A percentile compares a stretch with the other conserved stretches of the same genome.
Conservation (phyloP, 2,113 vertebrate genomes). For the Noturus placidus region DNA sequence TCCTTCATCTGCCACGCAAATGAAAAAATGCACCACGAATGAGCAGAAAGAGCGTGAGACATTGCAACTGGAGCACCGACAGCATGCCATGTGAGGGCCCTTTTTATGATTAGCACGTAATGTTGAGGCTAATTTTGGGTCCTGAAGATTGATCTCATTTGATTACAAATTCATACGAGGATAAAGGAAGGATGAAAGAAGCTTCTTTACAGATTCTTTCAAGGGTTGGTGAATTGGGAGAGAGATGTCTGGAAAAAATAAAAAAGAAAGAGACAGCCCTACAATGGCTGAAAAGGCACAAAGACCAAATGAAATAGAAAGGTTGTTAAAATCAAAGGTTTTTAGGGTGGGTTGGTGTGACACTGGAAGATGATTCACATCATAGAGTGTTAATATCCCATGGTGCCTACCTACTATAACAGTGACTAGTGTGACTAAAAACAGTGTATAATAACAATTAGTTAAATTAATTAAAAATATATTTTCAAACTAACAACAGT, state of each 20-base stretch:
- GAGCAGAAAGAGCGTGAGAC: conserved; percentile 2
- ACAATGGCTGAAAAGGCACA: conserved; percentile 27
- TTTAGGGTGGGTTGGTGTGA: conserved; percentile 11
- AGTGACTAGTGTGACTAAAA: background rate
- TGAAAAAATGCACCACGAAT: conserved; percentile 31
- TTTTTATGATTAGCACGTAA: conserved; percentile 36
- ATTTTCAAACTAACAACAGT: background rate
- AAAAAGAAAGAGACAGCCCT: conserved; percentile 21
- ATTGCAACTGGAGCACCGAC: background rate
- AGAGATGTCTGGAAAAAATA: conserved; percentile 16
- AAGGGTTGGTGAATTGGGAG: conserved; percentile 29
- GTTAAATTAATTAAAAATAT: background rate
- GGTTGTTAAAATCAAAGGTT: conserved; percentile 7
- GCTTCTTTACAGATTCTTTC: conserved; percentile 18
- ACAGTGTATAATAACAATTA: background rate
- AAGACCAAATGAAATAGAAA: conserved; percentile 27
- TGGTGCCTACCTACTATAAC: background rate
- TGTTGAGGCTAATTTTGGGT: conserved; percentile 57
- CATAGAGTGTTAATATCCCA: background rate
- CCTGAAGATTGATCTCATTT: conserved; percentile 57
- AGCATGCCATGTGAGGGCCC: conserved; percentile 7
- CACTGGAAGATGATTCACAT: background rate
- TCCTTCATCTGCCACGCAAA: conserved; percentile 46
- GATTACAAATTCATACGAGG: conserved; percentile 61
- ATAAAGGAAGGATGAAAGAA: conserved; percentile 23